Base-by-base conservation (phyloP, 2,113 vertebrate genomes). In the Hippopotamus amphibius region DNA sequence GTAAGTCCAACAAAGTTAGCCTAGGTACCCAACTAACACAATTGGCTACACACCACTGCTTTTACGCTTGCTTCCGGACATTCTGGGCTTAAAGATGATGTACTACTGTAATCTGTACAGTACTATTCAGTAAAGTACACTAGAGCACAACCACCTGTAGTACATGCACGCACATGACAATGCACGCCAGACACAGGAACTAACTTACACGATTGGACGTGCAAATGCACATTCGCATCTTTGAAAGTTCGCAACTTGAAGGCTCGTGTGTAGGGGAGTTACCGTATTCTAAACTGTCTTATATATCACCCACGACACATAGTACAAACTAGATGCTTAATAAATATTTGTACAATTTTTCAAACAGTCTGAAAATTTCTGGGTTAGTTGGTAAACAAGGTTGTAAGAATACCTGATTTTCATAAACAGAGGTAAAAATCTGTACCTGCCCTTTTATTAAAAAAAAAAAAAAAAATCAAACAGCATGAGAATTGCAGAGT, bases 391-490 rank as follows among this genome's bases (percentile, higher is more conserved):
- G 33, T 53, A 17, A 88, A 72, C 24, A 61, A 12, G 46, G 9
- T 11, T 76, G 65, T 26, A 33, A 71, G 33, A 87, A 74, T 4
- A 79, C 59, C 68, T 74, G 77, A 68, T 16, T 61, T 90, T 76
- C 21, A 11, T n/a, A 80, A 92, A 24, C 22, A 53, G 46, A 92
- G 22, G 30, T 59, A 88, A 93, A 93, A 94, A 53, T 65, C 28
- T 55, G 26, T 30, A 41, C 50, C 59, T 81, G 6, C 7, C 19
- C 21, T 61, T 86, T 90, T 33, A 82, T 17, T 72, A 59, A 22
- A 0, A 41, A 53, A 57, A 46, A 41, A 79, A 48, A 93, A 65
- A 48, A 71, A 68, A 74, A 3, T 19, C 21, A 80, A 93, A 37
- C 9, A 26, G 37, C 26, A 30, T 28, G 30, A 79, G 63, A 69